Conservation (phyloP, 2,113 vertebrate genomes). For the Thalassarche chlororhynchos region DNA sequence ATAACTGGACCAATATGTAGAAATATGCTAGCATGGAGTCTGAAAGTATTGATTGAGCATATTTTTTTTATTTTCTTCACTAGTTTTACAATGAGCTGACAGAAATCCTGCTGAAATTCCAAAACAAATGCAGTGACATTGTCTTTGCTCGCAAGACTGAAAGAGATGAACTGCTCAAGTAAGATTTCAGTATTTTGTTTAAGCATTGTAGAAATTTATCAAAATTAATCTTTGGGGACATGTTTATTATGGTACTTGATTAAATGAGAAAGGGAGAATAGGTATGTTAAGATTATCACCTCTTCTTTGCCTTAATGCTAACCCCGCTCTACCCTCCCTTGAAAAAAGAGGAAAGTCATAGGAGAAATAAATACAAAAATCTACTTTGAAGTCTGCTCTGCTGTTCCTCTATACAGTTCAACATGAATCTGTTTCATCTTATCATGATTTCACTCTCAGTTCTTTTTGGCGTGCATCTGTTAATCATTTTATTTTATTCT, state of each 20-base stretch:
- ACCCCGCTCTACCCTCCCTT: background rate
- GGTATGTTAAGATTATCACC: background rate
- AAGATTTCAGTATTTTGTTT: conserved; percentile 43
- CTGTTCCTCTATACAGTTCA: background rate
- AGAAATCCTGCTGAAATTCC: conserved; percentile 95
- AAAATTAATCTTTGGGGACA: background rate
- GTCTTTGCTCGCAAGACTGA: conserved; percentile 98
- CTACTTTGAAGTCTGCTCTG: background rate
- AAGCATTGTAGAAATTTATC: background rate
- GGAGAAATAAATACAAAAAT: background rate
- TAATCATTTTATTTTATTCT: background rate
- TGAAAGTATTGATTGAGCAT: background rate
- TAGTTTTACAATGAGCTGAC: conserved; percentile 98
- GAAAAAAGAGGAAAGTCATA: background rate
- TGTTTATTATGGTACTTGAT: background rate
- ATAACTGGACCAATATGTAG: background rate
- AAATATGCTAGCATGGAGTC: background rate
- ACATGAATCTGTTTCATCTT: background rate
- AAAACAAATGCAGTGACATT: conserved; percentile 98
- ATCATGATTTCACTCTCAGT: background rate
- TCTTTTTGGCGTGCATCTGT: background rate
- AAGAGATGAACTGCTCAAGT: conserved; percentile 97
- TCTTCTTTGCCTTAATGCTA: background rate
- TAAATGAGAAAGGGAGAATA: background rate
- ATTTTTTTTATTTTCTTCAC: background rate